Evolutionary conservation across 2,797 vertebrate genomes (phyloP).

Genomic region (Clarias pachynema): DNA sequence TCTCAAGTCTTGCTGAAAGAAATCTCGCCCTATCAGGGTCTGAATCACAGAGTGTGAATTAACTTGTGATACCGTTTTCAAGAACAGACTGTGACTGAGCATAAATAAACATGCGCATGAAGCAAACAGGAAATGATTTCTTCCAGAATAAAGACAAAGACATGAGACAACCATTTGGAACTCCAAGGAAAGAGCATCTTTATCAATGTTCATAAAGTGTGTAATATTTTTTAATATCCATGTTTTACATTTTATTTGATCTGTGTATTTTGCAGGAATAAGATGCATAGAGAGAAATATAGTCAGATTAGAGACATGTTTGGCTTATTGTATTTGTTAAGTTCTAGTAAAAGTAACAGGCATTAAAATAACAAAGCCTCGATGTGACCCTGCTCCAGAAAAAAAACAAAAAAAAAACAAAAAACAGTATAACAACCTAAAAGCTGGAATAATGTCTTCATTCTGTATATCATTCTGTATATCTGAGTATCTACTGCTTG

Average conservation of each 20-base stretch:
- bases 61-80: not conserved
- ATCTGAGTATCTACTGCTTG: not conserved
- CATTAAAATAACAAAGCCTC: not conserved
- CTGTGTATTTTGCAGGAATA: not conserved
- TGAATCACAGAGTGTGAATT: constrained; percentile 22
- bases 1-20: constrained; percentile 61
- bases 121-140: constrained; percentile 3
- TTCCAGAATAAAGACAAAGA: not conserved
- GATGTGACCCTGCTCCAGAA: not conserved
- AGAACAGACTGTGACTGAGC: not conserved
- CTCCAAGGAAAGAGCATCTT: not conserved
- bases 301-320: not conserved
- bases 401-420: not conserved
- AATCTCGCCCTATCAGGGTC: constrained; percentile 53
- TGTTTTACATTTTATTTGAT: not conserved
- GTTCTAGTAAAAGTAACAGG: not conserved
- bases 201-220: not conserved
- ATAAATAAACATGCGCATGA: not conserved
- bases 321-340: not conserved
- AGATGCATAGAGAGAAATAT: not conserved
- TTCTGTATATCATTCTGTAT: not conserved
- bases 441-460: not conserved
- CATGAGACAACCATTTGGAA: not conserved
- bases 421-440: not conserved
- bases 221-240: no score